A percentile compares a stretch with the other conserved stretches of the same genome.
phyloP scores from a whole-genome alignment of 2,113 vertebrate genomes.

The Pachycephala philippinensis region DNA sequence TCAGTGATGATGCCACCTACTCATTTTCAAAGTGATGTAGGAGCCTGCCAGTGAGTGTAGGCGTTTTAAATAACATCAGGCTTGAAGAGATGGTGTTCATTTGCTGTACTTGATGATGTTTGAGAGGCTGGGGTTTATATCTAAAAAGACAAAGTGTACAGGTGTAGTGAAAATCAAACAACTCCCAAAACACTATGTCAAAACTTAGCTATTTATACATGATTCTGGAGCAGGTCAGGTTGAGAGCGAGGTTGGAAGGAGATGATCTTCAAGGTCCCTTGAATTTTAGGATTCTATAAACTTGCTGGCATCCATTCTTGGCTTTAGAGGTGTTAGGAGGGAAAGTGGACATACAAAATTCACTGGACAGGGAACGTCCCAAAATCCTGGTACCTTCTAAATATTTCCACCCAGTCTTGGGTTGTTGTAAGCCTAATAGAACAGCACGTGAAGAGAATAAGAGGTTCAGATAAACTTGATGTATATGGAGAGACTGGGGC shows the following conservation, averaged over 20 bases:
- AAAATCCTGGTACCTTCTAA: not conserved
- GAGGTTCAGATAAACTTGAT: not conserved
- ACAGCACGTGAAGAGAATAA: not conserved
- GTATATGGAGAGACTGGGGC: not conserved
- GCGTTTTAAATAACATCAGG: not conserved
- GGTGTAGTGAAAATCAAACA: not conserved
- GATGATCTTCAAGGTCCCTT: not conserved
- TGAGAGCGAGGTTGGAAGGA: not conserved
- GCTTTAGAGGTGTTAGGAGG: not conserved
- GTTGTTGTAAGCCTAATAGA: not conserved
- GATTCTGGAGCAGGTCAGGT: not conserved
- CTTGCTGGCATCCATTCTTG: not conserved
- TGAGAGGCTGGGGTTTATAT: not conserved
- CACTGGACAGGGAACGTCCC: fast-evolving
- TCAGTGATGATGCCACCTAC: not conserved
- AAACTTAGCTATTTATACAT: not conserved
- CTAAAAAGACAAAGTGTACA: not conserved
- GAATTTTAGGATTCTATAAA: not conserved
- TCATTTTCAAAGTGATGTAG: not conserved
- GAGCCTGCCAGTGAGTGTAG: not conserved
- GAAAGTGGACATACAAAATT: not conserved
- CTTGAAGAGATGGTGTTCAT: not conserved
- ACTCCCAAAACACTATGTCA: not conserved
- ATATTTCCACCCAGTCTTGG: not conserved
- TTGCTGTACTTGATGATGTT: not conserved